These are phyloP conservation scores for Drosophila bocqueti DNA, from an alignment of 1,140 invertebrate genomes.

Conservation along the genomic window DNA sequence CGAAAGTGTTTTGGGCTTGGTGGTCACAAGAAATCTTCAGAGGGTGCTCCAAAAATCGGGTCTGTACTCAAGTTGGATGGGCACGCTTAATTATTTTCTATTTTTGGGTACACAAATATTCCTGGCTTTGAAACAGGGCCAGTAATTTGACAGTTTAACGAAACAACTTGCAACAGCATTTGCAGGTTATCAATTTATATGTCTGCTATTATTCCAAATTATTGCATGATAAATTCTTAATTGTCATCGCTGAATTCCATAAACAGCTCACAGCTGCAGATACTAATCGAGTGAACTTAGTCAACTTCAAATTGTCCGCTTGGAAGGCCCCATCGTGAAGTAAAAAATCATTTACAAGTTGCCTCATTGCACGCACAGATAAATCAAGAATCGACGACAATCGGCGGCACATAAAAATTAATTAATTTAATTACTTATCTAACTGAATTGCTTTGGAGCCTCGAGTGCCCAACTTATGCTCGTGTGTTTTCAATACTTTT, in stretches of 20 bases:
- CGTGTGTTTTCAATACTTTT: conserved; percentile 39
- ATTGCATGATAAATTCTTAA: conserved; percentile 21
- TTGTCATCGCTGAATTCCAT: conserved; percentile 39
- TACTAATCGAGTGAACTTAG: conserved; percentile 46
- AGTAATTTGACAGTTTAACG: background rate
- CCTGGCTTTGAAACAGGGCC: background rate
- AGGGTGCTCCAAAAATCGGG: conserved; percentile 17
- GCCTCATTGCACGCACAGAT: conserved; percentile 55
- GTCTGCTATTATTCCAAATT: conserved; percentile 10
- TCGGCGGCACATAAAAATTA: conserved; percentile 68
- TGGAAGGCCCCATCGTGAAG: conserved; percentile 51
- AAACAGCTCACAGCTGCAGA: conserved; percentile 43
- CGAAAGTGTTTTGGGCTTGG: conserved; percentile 44
- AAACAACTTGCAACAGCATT: background rate
- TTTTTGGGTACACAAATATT: background rate
- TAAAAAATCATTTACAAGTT: conserved; percentile 51
- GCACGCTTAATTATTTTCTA: conserved; percentile 12
- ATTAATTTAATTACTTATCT: conserved; percentile 81
- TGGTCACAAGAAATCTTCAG: conserved; percentile 15
- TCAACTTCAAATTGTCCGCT: conserved; percentile 45
- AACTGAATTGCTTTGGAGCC: conserved; percentile 54
- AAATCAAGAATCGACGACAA: conserved; percentile 62
- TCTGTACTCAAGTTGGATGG: conserved; percentile 8
- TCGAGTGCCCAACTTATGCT: conserved; percentile 47
- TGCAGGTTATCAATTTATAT: background rate